Percentiles rank a stretch among this genome's conserved stretches.
These are phyloP conservation scores for Muscicapa comitata DNA, from an alignment of 2,797 vertebrate genomes.

Conservation along the genomic window DNA sequence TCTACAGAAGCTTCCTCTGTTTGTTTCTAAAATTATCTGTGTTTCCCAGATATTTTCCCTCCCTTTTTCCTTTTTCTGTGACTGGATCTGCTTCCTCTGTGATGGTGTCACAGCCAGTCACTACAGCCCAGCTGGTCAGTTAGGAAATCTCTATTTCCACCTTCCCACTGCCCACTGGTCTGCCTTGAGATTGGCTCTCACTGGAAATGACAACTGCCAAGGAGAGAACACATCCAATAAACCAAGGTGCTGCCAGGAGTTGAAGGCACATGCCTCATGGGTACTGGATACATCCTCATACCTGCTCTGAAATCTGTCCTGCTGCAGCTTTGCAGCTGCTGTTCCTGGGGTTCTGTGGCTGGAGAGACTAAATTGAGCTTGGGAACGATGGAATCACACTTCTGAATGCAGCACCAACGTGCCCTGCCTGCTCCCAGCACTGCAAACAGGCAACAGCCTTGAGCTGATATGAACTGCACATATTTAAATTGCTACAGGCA, in stretches of 20 bases:
- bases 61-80: background rate
- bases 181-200: background rate
- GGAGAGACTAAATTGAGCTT: background rate
- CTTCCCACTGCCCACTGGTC: background rate
- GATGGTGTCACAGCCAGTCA: background rate
- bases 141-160: background rate
- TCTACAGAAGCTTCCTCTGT: slow-evolving; percentile 26
- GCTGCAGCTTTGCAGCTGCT: background rate
- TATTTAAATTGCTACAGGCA: background rate
- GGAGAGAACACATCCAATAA: background rate
- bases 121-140: background rate
- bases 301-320: background rate
- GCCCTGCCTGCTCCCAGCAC: background rate
- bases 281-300: background rate
- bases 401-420: background rate
- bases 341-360: background rate
- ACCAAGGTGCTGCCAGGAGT: background rate
- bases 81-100: background rate
- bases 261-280: accelerated
- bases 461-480: background rate
- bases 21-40: slow-evolving; percentile 35
- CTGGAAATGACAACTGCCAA: background rate
- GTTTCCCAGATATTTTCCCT: background rate
- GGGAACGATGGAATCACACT: background rate
- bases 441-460: background rate